phyloP scores from a whole-genome alignment of 2,888 invertebrate genomes.

The Leucania comma region DNA sequence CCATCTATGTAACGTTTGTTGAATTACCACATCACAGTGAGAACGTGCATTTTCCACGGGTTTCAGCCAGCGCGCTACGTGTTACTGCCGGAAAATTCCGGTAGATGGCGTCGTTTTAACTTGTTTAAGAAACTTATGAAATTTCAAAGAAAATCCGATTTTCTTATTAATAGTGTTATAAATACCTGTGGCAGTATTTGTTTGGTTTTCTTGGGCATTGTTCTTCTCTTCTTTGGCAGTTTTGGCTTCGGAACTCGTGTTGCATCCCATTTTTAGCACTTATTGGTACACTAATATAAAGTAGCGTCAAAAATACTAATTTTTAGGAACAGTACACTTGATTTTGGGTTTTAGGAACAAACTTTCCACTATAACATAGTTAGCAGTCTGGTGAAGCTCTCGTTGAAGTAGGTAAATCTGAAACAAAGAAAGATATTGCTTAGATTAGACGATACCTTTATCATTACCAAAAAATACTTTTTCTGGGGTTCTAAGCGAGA shows the following conservation, averaged over 20 bases:
- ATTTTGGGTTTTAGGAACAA: conserved; percentile 37
- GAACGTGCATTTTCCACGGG: background rate
- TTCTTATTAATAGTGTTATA: background rate
- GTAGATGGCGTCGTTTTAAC: conserved; percentile 56
- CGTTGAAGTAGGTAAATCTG: conserved; percentile 65
- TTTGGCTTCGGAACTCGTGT: conserved; percentile 81
- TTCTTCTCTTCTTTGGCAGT: conserved; percentile 73
- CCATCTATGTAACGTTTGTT: conserved; percentile 25
- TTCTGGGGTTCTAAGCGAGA: background rate
- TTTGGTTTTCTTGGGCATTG: conserved; percentile 69
- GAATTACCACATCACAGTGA: background rate
- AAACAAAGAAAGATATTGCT: conserved; percentile 61
- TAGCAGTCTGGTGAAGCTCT: conserved; percentile 58
- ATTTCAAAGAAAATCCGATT: background rate
- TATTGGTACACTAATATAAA: conserved; percentile 55
- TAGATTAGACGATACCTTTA: background rate
- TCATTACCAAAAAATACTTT: background rate
- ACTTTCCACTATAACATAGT: conserved; percentile 68
- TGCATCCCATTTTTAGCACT: conserved; percentile 78
- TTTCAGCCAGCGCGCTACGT: background rate
- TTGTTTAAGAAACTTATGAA: accelerated
- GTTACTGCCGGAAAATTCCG: conserved; percentile 31
- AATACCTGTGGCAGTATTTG: conserved; percentile 70
- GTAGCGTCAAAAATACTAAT: conserved; percentile 48
- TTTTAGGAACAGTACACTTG: conserved; percentile 55